A percentile compares a stretch with the other conserved stretches of the same genome.
Conservation (phyloP, 2,113 vertebrate species). For the Paramormyrops kingsleyae region DNA sequence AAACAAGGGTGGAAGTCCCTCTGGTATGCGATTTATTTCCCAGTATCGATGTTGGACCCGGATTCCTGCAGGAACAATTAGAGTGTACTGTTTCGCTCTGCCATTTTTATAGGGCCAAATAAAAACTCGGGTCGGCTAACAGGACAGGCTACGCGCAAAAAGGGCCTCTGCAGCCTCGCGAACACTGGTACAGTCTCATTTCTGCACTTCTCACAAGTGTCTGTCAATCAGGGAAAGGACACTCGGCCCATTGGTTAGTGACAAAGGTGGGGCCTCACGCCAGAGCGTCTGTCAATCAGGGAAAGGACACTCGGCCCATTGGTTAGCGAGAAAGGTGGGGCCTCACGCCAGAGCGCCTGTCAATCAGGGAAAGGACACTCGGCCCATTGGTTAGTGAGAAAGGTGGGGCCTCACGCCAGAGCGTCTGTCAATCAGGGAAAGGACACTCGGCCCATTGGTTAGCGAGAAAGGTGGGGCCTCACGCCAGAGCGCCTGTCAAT, state of each 20-base stretch:
- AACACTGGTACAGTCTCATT: not conserved
- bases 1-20: constrained; percentile 9
- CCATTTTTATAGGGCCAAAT: constrained; percentile 37
- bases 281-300: too few species aligned
- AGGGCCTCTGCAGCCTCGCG: not conserved
- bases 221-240: not conserved
- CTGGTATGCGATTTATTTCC: constrained; percentile 36
- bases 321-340: too few species aligned
- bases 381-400: not conserved
- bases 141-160: constrained; percentile 18
- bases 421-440: not conserved
- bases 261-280: not conserved
- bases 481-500: not conserved
- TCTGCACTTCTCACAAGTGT: not conserved
- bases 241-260: not conserved
- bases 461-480: not conserved
- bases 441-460: not conserved
- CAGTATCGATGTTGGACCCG: constrained; percentile 22
- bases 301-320: too few species aligned
- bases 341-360: not conserved
- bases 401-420: not conserved
- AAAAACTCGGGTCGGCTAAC: constrained; percentile 33
- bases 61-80: constrained; percentile 32
- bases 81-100: constrained; percentile 25
- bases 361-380: not conserved